Conservation (phyloP, 2,888 invertebrate species). For the Spicauda simplicius region DNA sequence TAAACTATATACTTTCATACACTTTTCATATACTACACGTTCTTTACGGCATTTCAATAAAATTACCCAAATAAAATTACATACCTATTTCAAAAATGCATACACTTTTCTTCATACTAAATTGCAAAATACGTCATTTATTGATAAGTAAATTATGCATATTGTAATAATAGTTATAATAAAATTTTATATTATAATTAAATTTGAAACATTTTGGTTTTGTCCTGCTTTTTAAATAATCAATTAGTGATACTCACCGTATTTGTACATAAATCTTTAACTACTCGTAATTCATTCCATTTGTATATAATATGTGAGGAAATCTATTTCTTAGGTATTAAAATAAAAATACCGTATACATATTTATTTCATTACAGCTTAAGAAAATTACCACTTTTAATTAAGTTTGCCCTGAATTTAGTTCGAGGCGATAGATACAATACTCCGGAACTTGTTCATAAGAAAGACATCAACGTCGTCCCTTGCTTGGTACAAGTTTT, state of each 20-base stretch:
- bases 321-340: neutral
- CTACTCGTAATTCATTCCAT: too few relatives aligned
- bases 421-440: conserved; percentile 25
- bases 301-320: neutral
- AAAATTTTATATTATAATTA: neutral
- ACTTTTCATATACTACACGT: too few relatives aligned
- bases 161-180: neutral
- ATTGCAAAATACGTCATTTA: neutral
- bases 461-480: conserved; percentile 53
- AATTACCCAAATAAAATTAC: neutral
- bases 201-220: neutral
- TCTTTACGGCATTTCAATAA: neutral
- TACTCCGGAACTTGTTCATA: conserved; percentile 40
- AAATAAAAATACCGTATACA: neutral
- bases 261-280: too few relatives aligned
- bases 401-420: conserved; percentile 24
- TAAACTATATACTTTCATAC: neutral
- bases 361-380: neutral
- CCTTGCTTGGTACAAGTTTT: neutral
- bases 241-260: neutral
- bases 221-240: neutral
- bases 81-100: neutral
- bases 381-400: conserved; percentile 9
- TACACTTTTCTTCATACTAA: neutral
- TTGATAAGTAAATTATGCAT: neutral